Percentiles rank a stretch among this genome's conserved stretches.
These are phyloP conservation scores for Drosophila arizonae DNA, from an alignment of 1,140 invertebrate genomes.

Conservation along the genomic window DNA sequence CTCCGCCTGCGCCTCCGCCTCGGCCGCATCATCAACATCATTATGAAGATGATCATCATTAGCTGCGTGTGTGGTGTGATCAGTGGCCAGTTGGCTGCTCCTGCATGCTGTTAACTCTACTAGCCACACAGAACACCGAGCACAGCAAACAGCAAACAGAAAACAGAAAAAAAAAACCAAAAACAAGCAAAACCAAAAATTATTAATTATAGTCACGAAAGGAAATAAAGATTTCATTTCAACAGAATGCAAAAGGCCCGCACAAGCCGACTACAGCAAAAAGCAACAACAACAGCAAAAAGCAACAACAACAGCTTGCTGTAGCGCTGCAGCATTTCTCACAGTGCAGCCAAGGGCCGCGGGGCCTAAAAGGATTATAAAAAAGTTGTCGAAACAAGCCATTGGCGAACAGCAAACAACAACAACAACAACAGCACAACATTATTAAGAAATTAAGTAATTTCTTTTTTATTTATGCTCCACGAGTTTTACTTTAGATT, in stretches of 20 bases:
- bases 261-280: slow-evolving; percentile 47
- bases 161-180: slow-evolving; percentile 23
- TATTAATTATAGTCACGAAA: slow-evolving; percentile 82
- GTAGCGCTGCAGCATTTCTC: slow-evolving; percentile 56
- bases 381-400: slow-evolving; percentile 81
- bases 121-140: slow-evolving; percentile 40
- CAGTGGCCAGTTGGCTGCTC: slow-evolving; percentile 50
- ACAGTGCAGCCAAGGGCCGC: slow-evolving; percentile 67
- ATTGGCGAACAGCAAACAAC: slow-evolving; percentile 61
- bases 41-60: slow-evolving; percentile 56
- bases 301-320: slow-evolving; percentile 34
- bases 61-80: slow-evolving; percentile 73
- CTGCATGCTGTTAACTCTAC: slow-evolving; percentile 31
- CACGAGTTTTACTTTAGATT: slow-evolving; percentile 81
- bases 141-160: slow-evolving; percentile 21
- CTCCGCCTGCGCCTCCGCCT: background rate
- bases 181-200: slow-evolving; percentile 53
- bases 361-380: slow-evolving; percentile 79
- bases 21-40: slow-evolving; percentile 28
- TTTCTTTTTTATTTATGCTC: slow-evolving; percentile 81
- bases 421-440: slow-evolving; percentile 45
- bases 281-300: slow-evolving; percentile 21
- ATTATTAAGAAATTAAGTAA: slow-evolving; percentile 82
- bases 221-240: slow-evolving; percentile 82
- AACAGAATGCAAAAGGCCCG: slow-evolving; percentile 76